A percentile compares a stretch with the other conserved stretches of the same genome.
These are phyloP conservation scores for Brachionus sp. DNA, from an alignment of 1,140 invertebrate genomes.

Conservation along the genomic window DNA sequence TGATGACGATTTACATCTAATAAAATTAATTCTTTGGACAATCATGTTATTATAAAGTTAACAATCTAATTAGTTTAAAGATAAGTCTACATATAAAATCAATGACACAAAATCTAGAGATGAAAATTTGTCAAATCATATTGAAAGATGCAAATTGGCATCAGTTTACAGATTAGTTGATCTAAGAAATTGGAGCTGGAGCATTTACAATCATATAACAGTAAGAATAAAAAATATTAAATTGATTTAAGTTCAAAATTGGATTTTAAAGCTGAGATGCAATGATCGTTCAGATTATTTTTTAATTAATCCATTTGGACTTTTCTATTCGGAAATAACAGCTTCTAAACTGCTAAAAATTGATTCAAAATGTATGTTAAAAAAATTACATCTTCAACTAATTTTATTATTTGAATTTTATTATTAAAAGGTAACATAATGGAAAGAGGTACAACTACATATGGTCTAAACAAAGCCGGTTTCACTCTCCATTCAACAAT, in stretches of 20 bases:
- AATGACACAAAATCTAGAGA: background rate
- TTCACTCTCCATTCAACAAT: slow-evolving; percentile 92
- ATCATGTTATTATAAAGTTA: too few relatives aligned
- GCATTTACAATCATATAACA: slow-evolving; percentile 73
- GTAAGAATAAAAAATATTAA: slow-evolving; percentile 61
- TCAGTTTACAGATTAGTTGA: slow-evolving; percentile 90
- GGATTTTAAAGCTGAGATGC: slow-evolving; percentile 67
- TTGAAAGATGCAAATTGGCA: slow-evolving; percentile 72
- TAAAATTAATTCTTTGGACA: background rate
- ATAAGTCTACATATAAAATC: background rate
- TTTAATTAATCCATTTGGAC: slow-evolving; percentile 89
- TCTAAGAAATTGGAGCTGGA: slow-evolving; percentile 89
- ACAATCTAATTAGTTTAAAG: background rate
- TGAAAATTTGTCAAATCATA: background rate
- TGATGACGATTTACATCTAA: too few relatives aligned
- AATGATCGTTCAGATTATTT: slow-evolving; percentile 94
- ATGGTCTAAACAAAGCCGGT: slow-evolving; percentile 69
- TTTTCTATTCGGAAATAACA: slow-evolving; percentile 93
- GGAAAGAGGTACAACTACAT: slow-evolving; percentile 78
- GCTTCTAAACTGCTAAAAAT: slow-evolving; percentile 92
- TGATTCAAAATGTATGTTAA: slow-evolving; percentile 59
- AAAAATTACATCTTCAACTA: too few relatives aligned
- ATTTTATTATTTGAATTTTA: background rate
- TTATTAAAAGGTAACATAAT: slow-evolving; percentile 68
- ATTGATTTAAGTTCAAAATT: background rate